phyloP scores from a whole-genome alignment of 2,113 vertebrate genomes.

The Paramisgurnus dabryanus region DNA sequence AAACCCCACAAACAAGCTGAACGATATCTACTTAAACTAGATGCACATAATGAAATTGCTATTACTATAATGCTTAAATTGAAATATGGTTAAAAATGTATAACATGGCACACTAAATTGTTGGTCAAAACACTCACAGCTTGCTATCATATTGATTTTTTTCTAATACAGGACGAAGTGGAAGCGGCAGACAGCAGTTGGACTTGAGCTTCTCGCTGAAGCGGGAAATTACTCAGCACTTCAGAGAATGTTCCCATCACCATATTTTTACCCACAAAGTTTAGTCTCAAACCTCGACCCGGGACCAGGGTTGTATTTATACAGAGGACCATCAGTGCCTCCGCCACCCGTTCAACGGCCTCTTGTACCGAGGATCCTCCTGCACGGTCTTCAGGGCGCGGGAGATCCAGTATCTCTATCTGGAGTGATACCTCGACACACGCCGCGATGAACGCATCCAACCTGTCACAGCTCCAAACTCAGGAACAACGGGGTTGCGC shows the following conservation, averaged over 20 bases:
- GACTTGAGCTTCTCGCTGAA: conserved; percentile 86
- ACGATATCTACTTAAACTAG: no score
- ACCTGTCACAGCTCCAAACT: conserved; percentile 16
- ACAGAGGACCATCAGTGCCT: conserved; percentile 80
- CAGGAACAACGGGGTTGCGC: conserved; percentile 40
- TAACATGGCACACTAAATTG: not conserved
- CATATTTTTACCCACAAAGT: conserved; percentile 86
- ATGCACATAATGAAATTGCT: no score
- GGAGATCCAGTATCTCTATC: conserved; percentile 78
- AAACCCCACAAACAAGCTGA: no score
- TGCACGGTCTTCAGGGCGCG: conserved; percentile 82
- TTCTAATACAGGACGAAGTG: conserved; percentile 84
- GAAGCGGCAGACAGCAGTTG: conserved; percentile 89
- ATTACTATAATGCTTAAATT: no score
- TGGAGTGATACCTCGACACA: conserved; percentile 78
- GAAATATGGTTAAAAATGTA: no score
- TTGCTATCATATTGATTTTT: not conserved
- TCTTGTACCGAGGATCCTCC: conserved; percentile 80
- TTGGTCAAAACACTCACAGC: not conserved
- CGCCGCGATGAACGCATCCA: conserved; percentile 78
- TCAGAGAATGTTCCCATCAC: conserved; percentile 83
- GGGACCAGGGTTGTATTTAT: conserved; percentile 82
- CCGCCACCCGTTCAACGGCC: conserved; percentile 80
- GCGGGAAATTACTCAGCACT: conserved; percentile 85
- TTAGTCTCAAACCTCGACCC: conserved; percentile 85